Evolutionary conservation across 2,888 invertebrate genomes (phyloP), one percentile per base, ranked within the genome.

Genomic region (Mallateleia sp.): DNA sequence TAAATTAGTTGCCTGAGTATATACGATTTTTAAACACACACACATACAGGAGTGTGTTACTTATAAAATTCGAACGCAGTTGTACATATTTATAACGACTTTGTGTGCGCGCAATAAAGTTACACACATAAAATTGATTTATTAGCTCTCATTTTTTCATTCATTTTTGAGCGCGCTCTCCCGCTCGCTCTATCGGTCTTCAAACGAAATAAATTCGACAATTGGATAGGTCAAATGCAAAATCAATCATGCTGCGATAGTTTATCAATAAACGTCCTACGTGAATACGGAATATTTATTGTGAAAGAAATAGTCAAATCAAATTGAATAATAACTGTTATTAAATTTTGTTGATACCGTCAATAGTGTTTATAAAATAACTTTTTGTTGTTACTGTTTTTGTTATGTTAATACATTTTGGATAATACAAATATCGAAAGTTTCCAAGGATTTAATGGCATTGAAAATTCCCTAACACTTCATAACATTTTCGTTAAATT

Each of bases 231-330:
- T 72, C 64, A 64, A 64, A 64, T 52, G 72, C 64, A 56, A 64
- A 72, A 80, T 80, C 80, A 80, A 80, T 80, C 80, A 80, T 38
- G 45, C 28, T 9, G 66, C 72, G 72, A 72, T 80, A 80, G 56
- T 80, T 80, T 64, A 80, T 80, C 80, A 66, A 80, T 80, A 80
- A 72, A 72, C 50, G 64, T 56, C 34, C 64, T 32, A 54, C 79
- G 60, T 32, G 56, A 47, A 69, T 50, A 24, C 47, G 24, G 54
- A 24, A 71, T 62, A 60, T 79, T 69, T 62, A 69, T 69, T 62
- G 69, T 28, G 18, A 58, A 69, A 50, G 67, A 67, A 78, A 42
- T 42, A 22, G 72, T 42, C 42, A n/a, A n/a, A n/a, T n/a, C n/a
- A n/a, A n/a, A n/a, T n/a, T n/a, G n/a, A n/a, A n/a, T n/a, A n/a